Evolutionary conservation across 2,797 vertebrate genomes (phyloP), one percentile per base, ranked within the genome.

Genomic region (Eospalax fontanierii): DNA sequence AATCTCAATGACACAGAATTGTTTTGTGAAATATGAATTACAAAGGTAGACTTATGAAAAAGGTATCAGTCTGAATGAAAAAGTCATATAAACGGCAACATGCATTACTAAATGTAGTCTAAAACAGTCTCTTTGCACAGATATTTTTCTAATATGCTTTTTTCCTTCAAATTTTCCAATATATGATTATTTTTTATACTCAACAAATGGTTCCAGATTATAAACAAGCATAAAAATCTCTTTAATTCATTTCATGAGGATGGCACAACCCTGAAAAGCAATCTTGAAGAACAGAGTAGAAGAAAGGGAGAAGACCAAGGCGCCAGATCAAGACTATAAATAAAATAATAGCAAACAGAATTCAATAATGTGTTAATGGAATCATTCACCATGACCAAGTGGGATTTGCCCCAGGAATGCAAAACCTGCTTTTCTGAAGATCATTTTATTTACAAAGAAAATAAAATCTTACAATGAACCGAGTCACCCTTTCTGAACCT

Each of bases 361-460:
- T 95, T 95, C 91, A 85, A 86, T 96, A 95, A 95, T 82, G 88
- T 82, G 91, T 87, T 94, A 96, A 94, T 85, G 88, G 97, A 96
- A 68, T 87, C 86, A 50, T 73, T 96, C 38, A 18, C 96, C 87
- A 89, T 94, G 91, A 79, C 92, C 95, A 94, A 87, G 84, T 38
- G 43, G 57, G 38, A 38, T 87, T 97, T 89, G 85, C 85, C 91
- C 63, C 50, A 78, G 54, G 80, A 97, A 94, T 83, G n/a, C 89
- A 89, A 94, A 87, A 76, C 61, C 57, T 79, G 93, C 70, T 43
- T 46, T 54, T 63, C 87, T 95, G 88, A 46, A 65, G 68, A 43
- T 93, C 9, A 43, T 89, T 95, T 93, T 95, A 80, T 94, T 80
- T 61, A 86, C 89, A 95, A 96, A 94, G 89, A 84, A 89, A 95